Base-by-base conservation (phyloP, 2,797 vertebrate species). In the Argyrosomus regius region DNA sequence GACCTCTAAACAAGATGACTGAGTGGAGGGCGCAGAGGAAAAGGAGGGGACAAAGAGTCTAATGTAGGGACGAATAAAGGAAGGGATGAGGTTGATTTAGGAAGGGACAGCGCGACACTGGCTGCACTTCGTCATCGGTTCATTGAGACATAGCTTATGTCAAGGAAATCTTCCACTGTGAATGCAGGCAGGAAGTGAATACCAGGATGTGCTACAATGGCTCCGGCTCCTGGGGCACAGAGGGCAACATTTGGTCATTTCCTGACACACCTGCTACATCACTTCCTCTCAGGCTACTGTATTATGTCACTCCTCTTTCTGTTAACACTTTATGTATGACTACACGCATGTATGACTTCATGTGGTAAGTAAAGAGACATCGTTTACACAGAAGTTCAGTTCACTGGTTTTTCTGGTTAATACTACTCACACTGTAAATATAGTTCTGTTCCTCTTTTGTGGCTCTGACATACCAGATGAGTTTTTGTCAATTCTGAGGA, bases 161-260 rank as follows among this genome's bases (percentile, higher is more conserved):
- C 84, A 84, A 88, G 83, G 85, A 90, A 92, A 86, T 92, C 90
- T 80, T 89, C 84, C 75, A 5, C 83, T 87, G 63, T 90, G 87
- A 88, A 80, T 85, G 78, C 78, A 91, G 77, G 58, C 89, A 93
- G 94, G 92, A 95, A 90, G 88, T 89, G 84, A 81, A 80, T 88
- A 91, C 87, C 89, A 91, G 92, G 95, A 92, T 46, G 80, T 92
- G 86, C 91, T 91, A 93, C 95, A 93, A 94, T 93, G 88, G 82
- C 56, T 84, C 43, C 20, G 54, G 72, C 69, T 87, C 64, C 68
- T 43, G 61, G 77, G 87, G 82, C 81, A 82, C 60, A 60, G 69
- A 81, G 89, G 81, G 90, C 89, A 90, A 78, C 54, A 26, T 94
- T 92, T 92, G 95, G 90, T 96, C 85, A 93, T 93, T 93, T 94